A percentile compares a stretch with the other conserved stretches of the same genome.
These are phyloP conservation scores for Noctuana brunneofusca DNA, from an alignment of 2,888 invertebrate genomes.

Conservation along the genomic window DNA sequence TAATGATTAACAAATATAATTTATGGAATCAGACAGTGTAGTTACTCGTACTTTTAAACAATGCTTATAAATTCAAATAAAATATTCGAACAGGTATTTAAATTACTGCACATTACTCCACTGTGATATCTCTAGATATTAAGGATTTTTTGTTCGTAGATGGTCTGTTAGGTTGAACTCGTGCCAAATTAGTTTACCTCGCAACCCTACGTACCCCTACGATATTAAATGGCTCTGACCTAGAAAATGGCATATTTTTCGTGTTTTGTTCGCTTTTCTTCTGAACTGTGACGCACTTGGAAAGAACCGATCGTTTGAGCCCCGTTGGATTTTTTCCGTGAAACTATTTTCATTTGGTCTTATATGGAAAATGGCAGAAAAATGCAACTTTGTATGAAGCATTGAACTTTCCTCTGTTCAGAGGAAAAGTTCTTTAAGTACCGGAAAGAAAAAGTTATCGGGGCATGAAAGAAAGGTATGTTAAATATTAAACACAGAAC, in stretches of 20 bases:
- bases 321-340: background rate
- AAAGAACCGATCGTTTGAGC: background rate
- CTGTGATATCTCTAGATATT: conserved; percentile 45
- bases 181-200: conserved; percentile 67
- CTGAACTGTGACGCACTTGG: conserved; percentile 12
- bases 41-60: too few relatives aligned
- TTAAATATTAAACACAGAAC: too few relatives aligned
- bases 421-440: too few relatives aligned
- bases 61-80: background rate
- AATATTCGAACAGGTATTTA: background rate
- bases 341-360: background rate
- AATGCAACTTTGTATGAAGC: too few relatives aligned
- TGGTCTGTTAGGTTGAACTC: conserved; percentile 57
- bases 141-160: conserved; percentile 53
- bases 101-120: background rate
- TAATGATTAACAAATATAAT: too few relatives aligned
- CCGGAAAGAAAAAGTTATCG: too few relatives aligned
- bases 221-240: conserved; percentile 34
- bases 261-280: conserved; percentile 30
- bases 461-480: too few relatives aligned
- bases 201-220: conserved; percentile 33
- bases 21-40: too few relatives aligned
- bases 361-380: background rate
- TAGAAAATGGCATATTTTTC: conserved; percentile 37
- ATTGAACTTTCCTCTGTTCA: too few relatives aligned